A percentile compares a stretch with the other conserved stretches of the same genome.
Evolutionary conservation across 2,113 vertebrate species (phyloP).

Genomic region (Ifrita kowaldi): DNA sequence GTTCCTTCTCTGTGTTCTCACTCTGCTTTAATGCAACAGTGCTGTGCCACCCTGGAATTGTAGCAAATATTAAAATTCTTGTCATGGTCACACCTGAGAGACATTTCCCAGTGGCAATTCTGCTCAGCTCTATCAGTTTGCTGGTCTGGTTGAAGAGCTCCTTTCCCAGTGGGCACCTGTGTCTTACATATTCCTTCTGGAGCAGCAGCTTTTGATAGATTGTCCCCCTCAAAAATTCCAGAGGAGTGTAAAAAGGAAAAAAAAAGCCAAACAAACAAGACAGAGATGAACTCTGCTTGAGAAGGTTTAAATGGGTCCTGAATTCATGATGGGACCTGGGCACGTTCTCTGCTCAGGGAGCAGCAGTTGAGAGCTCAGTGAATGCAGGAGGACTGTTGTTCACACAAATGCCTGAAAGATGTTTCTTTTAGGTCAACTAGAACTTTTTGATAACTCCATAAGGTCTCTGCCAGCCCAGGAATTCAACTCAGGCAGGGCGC

Average conservation of each 20-base stretch:
- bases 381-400: background rate
- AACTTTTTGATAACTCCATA: background rate
- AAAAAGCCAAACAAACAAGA: background rate
- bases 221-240: background rate
- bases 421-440: accelerated
- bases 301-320: background rate
- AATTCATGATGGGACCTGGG: accelerated
- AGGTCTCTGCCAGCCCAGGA: background rate
- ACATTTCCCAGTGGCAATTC: background rate
- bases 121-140: background rate
- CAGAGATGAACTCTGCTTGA: background rate
- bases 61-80: background rate
- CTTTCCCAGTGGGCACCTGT: background rate
- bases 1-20: background rate
- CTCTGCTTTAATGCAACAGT: accelerated
- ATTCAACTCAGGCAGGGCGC: background rate
- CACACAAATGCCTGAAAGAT: background rate
- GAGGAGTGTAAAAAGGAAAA: background rate
- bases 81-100: background rate
- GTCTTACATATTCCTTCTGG: background rate
- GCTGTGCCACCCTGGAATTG: background rate
- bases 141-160: background rate
- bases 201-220: background rate
- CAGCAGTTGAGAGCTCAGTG: background rate
- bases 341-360: background rate